phyloP scores from a whole-genome alignment of 1,140 invertebrate species.

The Cyphomyrmex costatus region DNA sequence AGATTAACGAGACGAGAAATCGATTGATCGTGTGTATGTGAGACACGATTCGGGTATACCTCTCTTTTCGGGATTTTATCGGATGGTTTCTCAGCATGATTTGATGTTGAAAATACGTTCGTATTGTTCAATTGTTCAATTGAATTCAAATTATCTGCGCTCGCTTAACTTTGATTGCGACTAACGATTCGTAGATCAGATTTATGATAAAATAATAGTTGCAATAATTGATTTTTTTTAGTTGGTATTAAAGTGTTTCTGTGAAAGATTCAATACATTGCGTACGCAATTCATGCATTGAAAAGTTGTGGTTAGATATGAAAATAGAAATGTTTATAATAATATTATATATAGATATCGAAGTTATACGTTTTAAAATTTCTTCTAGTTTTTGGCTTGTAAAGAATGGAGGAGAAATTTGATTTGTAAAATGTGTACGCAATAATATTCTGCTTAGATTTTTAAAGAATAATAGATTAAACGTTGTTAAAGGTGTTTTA shows the following conservation, averaged over 20 bases:
- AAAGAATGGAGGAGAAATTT: neutral
- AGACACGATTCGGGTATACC: constrained; percentile 15
- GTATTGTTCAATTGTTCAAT: constrained; percentile 16
- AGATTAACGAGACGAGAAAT: constrained; percentile 58
- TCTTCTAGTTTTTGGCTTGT: neutral
- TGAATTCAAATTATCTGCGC: constrained; percentile 14
- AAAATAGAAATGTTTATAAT: neutral
- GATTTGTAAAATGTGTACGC: neutral
- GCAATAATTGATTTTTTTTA: neutral
- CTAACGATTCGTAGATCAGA: neutral
- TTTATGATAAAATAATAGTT: neutral
- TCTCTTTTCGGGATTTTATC: constrained; percentile 18
- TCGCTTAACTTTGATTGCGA: constrained; percentile 1
- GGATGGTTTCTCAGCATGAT: neutral
- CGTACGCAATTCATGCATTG: neutral
- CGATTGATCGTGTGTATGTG: constrained; percentile 52
- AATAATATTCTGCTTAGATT: neutral
- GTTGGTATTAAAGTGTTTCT: neutral
- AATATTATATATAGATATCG: neutral
- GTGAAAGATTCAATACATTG: neutral
- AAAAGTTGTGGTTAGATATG: neutral
- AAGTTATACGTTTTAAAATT: neutral
- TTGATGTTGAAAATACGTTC: constrained; percentile 11
- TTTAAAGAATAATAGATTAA: neutral
- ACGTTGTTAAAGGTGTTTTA: neutral